A percentile compares a stretch with the other conserved stretches of the same genome.
Evolutionary conservation across 2,797 vertebrate species (phyloP).

Genomic region (Galagoides demidoff): DNA sequence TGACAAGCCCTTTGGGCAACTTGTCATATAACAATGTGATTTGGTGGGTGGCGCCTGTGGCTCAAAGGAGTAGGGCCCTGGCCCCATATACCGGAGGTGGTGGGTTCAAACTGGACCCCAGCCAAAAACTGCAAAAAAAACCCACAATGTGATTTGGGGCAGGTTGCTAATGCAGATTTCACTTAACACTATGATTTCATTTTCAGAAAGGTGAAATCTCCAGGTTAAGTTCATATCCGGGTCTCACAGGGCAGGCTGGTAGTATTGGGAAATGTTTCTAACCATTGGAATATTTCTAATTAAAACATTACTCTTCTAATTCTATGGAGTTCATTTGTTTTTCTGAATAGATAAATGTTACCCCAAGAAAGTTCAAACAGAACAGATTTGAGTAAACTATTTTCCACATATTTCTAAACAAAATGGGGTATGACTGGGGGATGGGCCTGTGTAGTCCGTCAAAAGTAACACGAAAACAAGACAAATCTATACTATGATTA

Average conservation of each 20-base stretch:
- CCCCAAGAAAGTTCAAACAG: not conserved
- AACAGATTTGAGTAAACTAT: not conserved
- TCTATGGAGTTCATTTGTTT: not conserved
- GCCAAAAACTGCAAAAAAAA: no score
- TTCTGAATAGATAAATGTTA: not conserved
- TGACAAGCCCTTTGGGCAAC: rapidly evolving
- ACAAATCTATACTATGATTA: not conserved
- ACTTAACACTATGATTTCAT: not conserved
- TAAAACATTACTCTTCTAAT: not conserved
- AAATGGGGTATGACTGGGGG: not conserved
- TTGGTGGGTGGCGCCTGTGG: not conserved
- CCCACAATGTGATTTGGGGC: not conserved
- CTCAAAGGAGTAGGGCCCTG: no score
- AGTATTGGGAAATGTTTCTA: not conserved
- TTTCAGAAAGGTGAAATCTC: not conserved
- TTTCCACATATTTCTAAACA: not conserved
- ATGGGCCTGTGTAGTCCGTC: not conserved
- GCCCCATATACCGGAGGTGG: no score
- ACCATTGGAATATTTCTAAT: not conserved
- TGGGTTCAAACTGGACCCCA: no score
- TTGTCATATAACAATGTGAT: not conserved
- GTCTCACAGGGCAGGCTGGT: not conserved
- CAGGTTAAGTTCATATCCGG: not conserved
- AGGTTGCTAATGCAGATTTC: not conserved
- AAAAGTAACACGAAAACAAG: not conserved